A percentile compares a stretch with the other conserved stretches of the same genome.
phyloP scores from a whole-genome alignment of 2,797 vertebrate species.

The Darevskia mixta region DNA sequence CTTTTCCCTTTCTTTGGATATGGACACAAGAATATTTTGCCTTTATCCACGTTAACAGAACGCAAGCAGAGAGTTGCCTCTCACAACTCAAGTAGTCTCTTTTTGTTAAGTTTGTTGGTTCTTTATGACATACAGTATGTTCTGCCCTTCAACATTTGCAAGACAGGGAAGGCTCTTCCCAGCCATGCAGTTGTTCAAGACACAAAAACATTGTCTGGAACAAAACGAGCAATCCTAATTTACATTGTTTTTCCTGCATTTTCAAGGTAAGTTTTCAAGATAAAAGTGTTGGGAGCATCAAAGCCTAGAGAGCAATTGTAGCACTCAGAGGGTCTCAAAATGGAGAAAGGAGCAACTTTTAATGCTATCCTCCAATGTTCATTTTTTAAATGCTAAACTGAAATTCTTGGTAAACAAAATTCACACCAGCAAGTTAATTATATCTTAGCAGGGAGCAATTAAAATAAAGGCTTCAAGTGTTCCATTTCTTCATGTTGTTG shows the following conservation, averaged over 20 bases:
- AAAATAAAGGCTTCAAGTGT: slow-evolving; percentile 5
- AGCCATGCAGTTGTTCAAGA: background rate
- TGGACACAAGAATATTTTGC: background rate
- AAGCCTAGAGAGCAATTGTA: background rate
- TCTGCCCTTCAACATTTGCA: background rate
- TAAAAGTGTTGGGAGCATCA: background rate
- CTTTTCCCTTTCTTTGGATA: background rate
- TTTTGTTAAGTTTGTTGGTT: background rate
- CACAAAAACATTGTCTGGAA: background rate
- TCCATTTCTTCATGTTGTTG: background rate
- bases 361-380: background rate
- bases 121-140: background rate
- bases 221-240: background rate
- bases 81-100: no score
- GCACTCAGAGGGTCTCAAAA: background rate
- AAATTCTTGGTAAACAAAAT: slow-evolving; percentile 19
- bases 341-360: background rate
- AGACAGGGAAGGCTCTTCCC: background rate
- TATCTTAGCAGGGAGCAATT: background rate
- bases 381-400: background rate
- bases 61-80: no score
- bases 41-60: background rate
- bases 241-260: background rate
- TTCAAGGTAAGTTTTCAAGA: slow-evolving; percentile 1
- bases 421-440: slow-evolving; percentile 17